Conservation (phyloP, 1,140 invertebrate genomes). For the Drosophila triauraria region DNA sequence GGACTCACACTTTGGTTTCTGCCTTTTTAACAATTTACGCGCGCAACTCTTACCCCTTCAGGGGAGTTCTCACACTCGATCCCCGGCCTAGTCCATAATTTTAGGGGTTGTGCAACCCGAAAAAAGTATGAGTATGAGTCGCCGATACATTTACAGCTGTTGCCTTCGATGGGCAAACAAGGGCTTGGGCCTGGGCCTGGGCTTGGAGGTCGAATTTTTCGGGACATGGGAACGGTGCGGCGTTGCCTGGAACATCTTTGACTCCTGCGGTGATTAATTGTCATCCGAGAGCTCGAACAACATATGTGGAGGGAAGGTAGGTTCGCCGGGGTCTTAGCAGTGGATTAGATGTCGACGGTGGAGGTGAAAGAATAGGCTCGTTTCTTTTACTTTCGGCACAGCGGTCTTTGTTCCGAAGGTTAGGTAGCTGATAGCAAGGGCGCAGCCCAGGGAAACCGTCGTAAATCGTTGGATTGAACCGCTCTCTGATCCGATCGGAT, state of each 20-base stretch:
- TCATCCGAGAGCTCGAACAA: constrained; percentile 53
- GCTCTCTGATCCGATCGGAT: constrained; percentile 15
- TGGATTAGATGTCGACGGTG: constrained; percentile 77
- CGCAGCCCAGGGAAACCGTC: constrained; percentile 31
- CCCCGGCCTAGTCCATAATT: constrained; percentile 68
- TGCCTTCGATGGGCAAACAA: constrained; percentile 68
- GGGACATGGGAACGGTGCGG: constrained; percentile 64
- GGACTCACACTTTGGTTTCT: constrained; percentile 71
- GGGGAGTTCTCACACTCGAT: constrained; percentile 51
- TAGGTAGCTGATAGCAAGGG: constrained; percentile 51
- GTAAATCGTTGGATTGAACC: constrained; percentile 69
- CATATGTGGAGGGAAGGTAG: constrained; percentile 23
- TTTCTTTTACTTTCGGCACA: constrained; percentile 38
- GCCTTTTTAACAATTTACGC: constrained; percentile 80
- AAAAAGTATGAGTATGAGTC: constrained; percentile 12
- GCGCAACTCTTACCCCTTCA: constrained; percentile 67
- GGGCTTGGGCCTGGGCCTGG: constrained; percentile 37
- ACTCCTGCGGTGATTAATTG: constrained; percentile 83
- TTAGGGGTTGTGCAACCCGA: constrained; percentile 71
- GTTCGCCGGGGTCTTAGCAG: constrained; percentile 47
- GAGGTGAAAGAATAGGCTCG: constrained; percentile 48
- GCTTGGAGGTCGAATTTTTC: constrained; percentile 51
- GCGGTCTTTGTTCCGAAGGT: constrained; percentile 48
- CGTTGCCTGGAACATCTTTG: constrained; percentile 67
- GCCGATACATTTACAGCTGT: constrained; percentile 67